phyloP scores from a whole-genome alignment of 2,797 vertebrate genomes.

The Gymnocypris eckloni region DNA sequence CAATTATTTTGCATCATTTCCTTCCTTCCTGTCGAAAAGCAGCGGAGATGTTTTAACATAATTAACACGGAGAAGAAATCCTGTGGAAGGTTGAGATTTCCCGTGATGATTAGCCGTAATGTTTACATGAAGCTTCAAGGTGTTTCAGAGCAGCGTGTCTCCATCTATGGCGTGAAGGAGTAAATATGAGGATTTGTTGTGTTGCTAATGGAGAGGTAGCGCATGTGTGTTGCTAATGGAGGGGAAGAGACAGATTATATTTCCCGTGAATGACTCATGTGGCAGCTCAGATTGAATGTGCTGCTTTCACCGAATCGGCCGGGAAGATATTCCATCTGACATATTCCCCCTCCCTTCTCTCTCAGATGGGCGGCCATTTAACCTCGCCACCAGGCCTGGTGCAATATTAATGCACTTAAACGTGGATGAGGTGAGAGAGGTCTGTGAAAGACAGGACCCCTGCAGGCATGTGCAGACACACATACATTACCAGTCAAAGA shows the following conservation, averaged over 20 bases:
- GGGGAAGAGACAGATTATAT: constrained; percentile 58
- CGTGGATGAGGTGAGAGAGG: constrained; percentile 84
- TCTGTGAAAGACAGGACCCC: constrained; percentile 77
- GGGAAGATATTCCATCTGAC: constrained; percentile 71
- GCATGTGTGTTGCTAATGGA: constrained; percentile 56
- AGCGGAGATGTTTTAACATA: constrained; percentile 30
- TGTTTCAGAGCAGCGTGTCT: not conserved
- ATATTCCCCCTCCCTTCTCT: constrained; percentile 59
- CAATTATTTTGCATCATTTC: constrained; percentile 45
- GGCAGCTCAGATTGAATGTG: constrained; percentile 21
- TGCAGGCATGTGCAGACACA: constrained; percentile 64
- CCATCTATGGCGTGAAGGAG: not conserved
- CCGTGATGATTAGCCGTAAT: not conserved
- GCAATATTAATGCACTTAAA: constrained; percentile 90
- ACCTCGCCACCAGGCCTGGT: constrained; percentile 80
- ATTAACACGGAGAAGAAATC: constrained; percentile 55
- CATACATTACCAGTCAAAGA: constrained; percentile 49
- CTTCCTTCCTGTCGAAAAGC: constrained; percentile 23
- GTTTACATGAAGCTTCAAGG: not conserved
- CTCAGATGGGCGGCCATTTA: constrained; percentile 79
- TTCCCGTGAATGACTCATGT: constrained; percentile 42
- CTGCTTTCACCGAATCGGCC: not conserved
- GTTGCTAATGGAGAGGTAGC: not conserved
- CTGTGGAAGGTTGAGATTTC: constrained; percentile 35
- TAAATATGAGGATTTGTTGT: not conserved